Conservation (phyloP, 1,140 invertebrate species). For the Latrodectus geometricus region DNA sequence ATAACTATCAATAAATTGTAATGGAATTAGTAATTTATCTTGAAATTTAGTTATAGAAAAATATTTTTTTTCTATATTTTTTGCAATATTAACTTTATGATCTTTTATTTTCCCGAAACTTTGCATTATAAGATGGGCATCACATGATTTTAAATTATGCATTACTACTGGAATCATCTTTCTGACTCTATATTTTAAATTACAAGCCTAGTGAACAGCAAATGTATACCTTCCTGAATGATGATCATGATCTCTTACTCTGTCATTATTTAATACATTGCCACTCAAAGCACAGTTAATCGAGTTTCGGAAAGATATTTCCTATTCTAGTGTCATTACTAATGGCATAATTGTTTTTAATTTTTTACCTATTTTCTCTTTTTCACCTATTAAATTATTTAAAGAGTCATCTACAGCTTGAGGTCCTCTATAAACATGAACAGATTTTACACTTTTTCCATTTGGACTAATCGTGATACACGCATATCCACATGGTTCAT, state of each 20-base stretch:
- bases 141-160: too few relatives aligned
- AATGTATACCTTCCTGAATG: too few relatives aligned
- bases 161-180: too few relatives aligned
- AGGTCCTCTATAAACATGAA: too few relatives aligned
- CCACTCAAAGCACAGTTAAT: too few relatives aligned
- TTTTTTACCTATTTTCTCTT: neutral
- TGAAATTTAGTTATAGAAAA: conserved; percentile 3
- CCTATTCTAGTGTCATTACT: neutral
- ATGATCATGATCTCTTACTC: conserved; percentile 33
- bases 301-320: too few relatives aligned
- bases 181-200: conserved; percentile 16
- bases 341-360: neutral
- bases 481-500: neutral
- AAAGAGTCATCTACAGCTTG: too few relatives aligned
- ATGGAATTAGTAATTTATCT: neutral
- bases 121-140: too few relatives aligned
- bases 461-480: too few relatives aligned
- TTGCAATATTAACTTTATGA: neutral
- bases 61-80: conserved; percentile 2
- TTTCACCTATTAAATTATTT: neutral
- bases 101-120: neutral
- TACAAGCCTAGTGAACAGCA: conserved; percentile 17
- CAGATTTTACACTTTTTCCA: too few relatives aligned
- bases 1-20: too few relatives aligned
- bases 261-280: too few relatives aligned